A percentile compares a stretch with the other conserved stretches of the same genome.
Conservation (phyloP, 2,113 vertebrate species). For the Dryoscopus gambensis region DNA sequence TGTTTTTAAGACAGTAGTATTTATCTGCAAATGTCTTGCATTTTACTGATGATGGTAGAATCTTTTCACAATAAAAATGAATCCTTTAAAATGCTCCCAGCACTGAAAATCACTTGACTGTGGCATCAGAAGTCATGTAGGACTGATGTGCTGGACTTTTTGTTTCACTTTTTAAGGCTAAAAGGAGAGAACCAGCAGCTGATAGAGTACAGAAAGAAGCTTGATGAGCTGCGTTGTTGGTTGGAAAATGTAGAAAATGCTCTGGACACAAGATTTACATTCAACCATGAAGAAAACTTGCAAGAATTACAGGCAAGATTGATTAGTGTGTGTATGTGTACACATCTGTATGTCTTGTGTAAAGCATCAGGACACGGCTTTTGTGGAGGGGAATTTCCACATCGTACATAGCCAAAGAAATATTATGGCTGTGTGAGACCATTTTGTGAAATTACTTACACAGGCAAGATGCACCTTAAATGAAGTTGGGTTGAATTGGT, state of each 20-base stretch:
- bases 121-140: neutral
- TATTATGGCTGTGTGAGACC: neutral
- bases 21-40: neutral
- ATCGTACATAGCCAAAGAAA: neutral
- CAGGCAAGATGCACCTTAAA: neutral
- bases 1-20: neutral
- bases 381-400: neutral
- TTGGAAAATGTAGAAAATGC: slow-evolving; percentile 77
- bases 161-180: slow-evolving; percentile 69
- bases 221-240: slow-evolving; percentile 80
- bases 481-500: neutral
- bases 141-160: neutral
- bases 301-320: slow-evolving; percentile 81
- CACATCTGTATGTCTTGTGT: neutral
- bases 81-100: neutral
- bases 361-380: neutral
- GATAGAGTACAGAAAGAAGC: slow-evolving; percentile 75
- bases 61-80: neutral
- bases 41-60: neutral
- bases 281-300: slow-evolving; percentile 74
- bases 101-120: neutral
- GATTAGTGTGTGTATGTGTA: neutral
- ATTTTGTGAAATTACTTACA: neutral
- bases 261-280: slow-evolving; percentile 62
- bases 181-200: slow-evolving; percentile 76